Base-by-base conservation (phyloP, 2,888 invertebrate species). In the Operophtera brumata region DNA sequence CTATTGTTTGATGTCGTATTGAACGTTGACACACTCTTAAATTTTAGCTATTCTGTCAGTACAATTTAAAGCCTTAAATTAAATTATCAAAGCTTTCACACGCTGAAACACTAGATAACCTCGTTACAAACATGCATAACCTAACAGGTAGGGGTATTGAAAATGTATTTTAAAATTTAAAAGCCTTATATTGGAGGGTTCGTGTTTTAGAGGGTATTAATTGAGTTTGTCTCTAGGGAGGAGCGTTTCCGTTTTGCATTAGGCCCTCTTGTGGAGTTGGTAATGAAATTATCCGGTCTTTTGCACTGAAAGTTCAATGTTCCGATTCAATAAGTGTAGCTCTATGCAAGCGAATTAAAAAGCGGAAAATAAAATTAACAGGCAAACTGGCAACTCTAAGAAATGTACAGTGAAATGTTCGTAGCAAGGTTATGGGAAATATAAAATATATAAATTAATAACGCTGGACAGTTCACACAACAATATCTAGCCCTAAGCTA, bases 201-300 rank as follows among this genome's bases (percentile, higher is more conserved):
- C 75, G 72, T 81, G 79, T 85, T 86, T 80, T 77, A 83, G 80
- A 84, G 81, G 80, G 81, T 80, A 83, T 83, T 87, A 88, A 88
- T 88, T 82, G 87, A 87, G 83, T 88, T 88, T 86, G 83, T 84
- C 85, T 85, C 85, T 76, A 77, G 86, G 82, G 86, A 80, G 79
- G 67, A 76, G 74, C 77, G 79, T 80, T 84, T 86, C 85, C 82
- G 85, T 77, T 83, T 82, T 83, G 80, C 84, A 85, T 82, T 86
- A 87, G 82, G 77, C 75, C 74, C 75, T 73, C 75, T 77, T 78
- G 73, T 70, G 52, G 48, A 75, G 75, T 78, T 77, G 71, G 79
- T 86, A 87, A 89, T 83, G 67, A 76, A 84, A 82, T 88, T 88
- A 87, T 76, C 64, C 66, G 69, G 75, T 77, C 76, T 82, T 82